Evolutionary conservation across 2,888 invertebrate genomes (phyloP).

Genomic region (Cephus pygmeus): DNA sequence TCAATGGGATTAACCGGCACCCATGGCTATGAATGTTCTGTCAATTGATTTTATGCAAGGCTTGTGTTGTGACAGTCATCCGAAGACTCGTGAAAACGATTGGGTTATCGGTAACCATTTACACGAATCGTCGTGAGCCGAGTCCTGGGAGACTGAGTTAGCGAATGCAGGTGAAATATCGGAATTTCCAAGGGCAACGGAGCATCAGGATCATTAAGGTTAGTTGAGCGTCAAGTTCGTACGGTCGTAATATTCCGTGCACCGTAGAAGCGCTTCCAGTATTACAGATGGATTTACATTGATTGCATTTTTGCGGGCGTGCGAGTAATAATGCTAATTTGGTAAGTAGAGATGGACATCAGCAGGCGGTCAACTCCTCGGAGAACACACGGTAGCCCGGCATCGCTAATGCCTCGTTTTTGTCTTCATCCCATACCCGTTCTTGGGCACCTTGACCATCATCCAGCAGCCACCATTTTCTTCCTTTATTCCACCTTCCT

Average conservation of each 20-base stretch:
- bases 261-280: constrained; percentile 31
- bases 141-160: neutral
- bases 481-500: constrained; percentile 16
- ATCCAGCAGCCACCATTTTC: constrained; percentile 14
- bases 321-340: constrained; percentile 61
- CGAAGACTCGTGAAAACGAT: too few relatives aligned
- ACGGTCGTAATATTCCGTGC: constrained; percentile 14
- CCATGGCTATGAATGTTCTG: too few relatives aligned
- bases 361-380: constrained; percentile 52
- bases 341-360: constrained; percentile 59
- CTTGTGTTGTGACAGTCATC: too few relatives aligned
- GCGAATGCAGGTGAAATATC: constrained; percentile 11
- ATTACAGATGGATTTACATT: constrained; percentile 46
- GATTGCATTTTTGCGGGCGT: constrained; percentile 56
- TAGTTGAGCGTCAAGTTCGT: constrained; percentile 22
- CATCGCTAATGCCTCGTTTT: constrained; percentile 55
- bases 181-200: constrained; percentile 38
- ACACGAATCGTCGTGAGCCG: too few relatives aligned
- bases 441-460: constrained; percentile 19
- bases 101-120: too few relatives aligned
- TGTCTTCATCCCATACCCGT: constrained; percentile 35
- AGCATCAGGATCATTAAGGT: constrained; percentile 11
- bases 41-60: too few relatives aligned
- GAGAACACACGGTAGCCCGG: constrained; percentile 47
- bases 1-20: too few relatives aligned